Conservation (phyloP, 2,113 vertebrate species). For the Plotosus lineatus region DNA sequence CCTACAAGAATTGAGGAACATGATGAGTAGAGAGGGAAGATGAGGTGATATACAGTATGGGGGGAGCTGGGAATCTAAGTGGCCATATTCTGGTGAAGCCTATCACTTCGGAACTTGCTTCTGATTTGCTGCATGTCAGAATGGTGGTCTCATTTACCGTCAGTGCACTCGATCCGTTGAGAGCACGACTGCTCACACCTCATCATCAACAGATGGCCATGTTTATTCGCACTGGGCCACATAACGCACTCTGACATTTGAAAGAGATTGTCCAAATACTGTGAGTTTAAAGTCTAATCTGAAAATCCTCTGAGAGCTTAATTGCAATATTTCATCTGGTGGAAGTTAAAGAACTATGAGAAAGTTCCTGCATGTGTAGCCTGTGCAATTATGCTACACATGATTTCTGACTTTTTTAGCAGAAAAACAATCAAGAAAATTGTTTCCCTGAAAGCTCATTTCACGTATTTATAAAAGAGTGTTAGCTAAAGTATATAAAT, state of each 20-base stretch:
- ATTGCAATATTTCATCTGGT: neutral
- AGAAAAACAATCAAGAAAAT: neutral
- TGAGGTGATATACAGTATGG: conserved; percentile 32
- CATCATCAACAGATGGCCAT: conserved; percentile 41
- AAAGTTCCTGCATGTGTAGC: neutral
- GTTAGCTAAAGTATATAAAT: no score
- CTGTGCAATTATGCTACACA: neutral
- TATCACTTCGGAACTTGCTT: conserved; percentile 16
- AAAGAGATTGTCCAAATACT: conserved; percentile 27
- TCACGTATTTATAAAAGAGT: neutral
- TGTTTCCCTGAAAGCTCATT: neutral
- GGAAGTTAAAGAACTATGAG: conserved; percentile 49
- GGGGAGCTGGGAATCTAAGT: conserved; percentile 7
- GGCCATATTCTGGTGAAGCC: conserved; percentile 42
- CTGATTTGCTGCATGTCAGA: conserved; percentile 37
- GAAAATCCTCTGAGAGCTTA: neutral
- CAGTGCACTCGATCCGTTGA: conserved; percentile 15
- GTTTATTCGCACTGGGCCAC: conserved; percentile 28
- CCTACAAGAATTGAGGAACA: conserved; percentile 48
- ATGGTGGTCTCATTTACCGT: conserved; percentile 41
- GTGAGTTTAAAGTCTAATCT: conserved; percentile 21
- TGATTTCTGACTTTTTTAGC: neutral
- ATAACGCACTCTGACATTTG: conserved; percentile 33
- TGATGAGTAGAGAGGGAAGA: conserved; percentile 25
- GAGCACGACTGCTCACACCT: conserved; percentile 25